Conservation (phyloP, 2,888 invertebrate species). For the Eristalinus aeneus region DNA sequence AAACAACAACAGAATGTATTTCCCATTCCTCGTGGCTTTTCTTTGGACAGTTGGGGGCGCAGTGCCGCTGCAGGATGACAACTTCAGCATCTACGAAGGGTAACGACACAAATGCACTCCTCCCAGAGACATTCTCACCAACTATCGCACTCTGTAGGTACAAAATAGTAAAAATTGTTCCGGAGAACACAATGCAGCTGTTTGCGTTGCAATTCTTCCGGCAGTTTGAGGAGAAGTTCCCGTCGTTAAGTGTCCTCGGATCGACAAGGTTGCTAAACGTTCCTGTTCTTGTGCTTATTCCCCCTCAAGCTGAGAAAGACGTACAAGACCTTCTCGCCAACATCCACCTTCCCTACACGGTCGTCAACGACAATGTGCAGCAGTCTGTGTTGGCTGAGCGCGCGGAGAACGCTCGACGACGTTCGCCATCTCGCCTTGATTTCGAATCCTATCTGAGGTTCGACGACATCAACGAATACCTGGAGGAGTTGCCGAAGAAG, state of each 20-base stretch:
- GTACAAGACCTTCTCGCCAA: conserved; percentile 5
- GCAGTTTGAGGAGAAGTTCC: conserved; percentile 3
- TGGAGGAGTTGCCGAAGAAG: conserved; percentile 79
- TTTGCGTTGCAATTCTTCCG: background rate
- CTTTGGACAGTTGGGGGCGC: background rate
- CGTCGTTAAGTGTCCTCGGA: conserved; percentile 32
- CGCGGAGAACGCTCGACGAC: conserved; percentile 17
- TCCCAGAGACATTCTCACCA: background rate
- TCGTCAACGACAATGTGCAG: conserved; percentile 25
- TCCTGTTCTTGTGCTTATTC: conserved; percentile 32
- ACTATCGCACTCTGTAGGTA: conserved; percentile 5
- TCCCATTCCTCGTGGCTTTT: background rate
- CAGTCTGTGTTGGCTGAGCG: conserved; percentile 26
- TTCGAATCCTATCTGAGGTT: conserved; percentile 73
- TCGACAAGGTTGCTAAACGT: conserved; percentile 25
- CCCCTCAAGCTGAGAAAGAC: conserved; percentile 29
- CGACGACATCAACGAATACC: conserved; percentile 81
- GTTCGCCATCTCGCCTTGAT: conserved; percentile 33
- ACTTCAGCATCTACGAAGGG: conserved; percentile 58
- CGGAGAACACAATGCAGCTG: conserved; percentile 18
- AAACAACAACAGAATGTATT: conserved; percentile 10
- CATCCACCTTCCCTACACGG: conserved; percentile 6
- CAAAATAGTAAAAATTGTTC: conserved; percentile 51
- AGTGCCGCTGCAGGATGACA: conserved; percentile 32
- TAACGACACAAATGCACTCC: background rate